Conservation (phyloP, 2,888 invertebrate genomes). For the Platynereis dumerilii region DNA sequence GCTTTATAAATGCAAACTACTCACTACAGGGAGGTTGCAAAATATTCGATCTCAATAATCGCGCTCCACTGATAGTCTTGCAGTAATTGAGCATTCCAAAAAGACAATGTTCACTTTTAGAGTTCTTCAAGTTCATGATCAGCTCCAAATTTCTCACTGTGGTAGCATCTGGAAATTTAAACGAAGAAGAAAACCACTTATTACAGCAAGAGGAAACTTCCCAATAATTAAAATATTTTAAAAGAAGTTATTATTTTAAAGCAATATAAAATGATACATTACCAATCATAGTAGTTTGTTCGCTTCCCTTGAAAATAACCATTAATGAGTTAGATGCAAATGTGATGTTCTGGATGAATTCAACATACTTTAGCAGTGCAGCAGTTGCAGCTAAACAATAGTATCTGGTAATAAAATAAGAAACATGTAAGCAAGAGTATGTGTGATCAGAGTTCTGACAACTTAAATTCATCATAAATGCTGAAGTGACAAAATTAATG, state of each 20-base stretch:
- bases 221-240: neutral
- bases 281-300: conserved; percentile 85
- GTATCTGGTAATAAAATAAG: conserved; percentile 69
- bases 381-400: conserved; percentile 85
- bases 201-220: neutral
- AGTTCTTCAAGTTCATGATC: conserved; percentile 60
- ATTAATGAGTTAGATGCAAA: conserved; percentile 80
- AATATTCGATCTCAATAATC: conserved; percentile 80
- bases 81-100: conserved; percentile 75
- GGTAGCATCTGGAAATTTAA: conserved; percentile 72
- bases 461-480: no score
- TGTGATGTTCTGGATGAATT: conserved; percentile 77
- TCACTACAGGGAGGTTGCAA: conserved; percentile 72
- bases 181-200: neutral
- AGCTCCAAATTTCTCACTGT: conserved; percentile 77
- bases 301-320: conserved; percentile 81
- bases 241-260: no score
- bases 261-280: no score
- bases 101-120: conserved; percentile 67
- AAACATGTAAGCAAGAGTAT: no score
- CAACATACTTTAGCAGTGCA: conserved; percentile 84
- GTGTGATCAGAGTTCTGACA: no score
- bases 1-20: neutral
- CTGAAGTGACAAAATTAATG: no score
- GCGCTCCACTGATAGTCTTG: conserved; percentile 76